These are phyloP conservation scores for Venusia cambrica DNA, from an alignment of 2,888 invertebrate species.

Conservation along the genomic window DNA sequence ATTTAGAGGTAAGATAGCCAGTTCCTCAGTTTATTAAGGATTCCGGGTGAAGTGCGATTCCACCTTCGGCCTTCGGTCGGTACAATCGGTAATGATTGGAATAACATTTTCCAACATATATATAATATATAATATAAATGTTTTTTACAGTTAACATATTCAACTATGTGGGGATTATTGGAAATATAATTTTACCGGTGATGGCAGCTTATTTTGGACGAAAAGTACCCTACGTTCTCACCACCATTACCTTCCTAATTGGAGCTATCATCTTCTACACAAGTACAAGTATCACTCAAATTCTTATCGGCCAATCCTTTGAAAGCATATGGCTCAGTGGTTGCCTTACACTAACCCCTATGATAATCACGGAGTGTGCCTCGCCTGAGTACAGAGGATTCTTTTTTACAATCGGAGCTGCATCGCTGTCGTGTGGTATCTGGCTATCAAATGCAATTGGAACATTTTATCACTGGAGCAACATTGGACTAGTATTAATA, in stretches of 20 bases:
- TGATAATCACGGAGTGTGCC: constrained; percentile 27
- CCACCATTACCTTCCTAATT: too few relatives aligned
- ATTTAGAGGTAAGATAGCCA: too few relatives aligned
- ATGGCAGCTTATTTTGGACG: constrained; percentile 26
- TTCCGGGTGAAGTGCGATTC: too few relatives aligned
- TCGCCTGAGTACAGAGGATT: constrained; percentile 31
- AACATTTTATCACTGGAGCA: too few relatives aligned
- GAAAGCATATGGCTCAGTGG: constrained; percentile 13
- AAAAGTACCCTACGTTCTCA: constrained; percentile 20
- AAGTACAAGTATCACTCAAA: constrained; percentile 18
- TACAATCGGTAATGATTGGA: too few relatives aligned
- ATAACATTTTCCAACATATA: too few relatives aligned
- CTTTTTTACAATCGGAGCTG: constrained; percentile 26
- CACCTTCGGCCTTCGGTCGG: too few relatives aligned
- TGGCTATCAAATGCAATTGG: constrained; percentile 31
- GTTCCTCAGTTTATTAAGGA: too few relatives aligned
- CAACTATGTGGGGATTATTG: too few relatives aligned
- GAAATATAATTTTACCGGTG: constrained; percentile 20
- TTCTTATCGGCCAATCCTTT: constrained; percentile 28
- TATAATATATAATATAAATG: too few relatives aligned
- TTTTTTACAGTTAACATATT: too few relatives aligned
- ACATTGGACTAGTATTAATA: too few relatives aligned
- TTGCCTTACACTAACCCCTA: neutral
- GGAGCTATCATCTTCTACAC: constrained; percentile 25
- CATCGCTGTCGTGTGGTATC: constrained; percentile 27